phyloP scores from a whole-genome alignment of 2,797 vertebrate genomes.

The Molothrus ater region DNA sequence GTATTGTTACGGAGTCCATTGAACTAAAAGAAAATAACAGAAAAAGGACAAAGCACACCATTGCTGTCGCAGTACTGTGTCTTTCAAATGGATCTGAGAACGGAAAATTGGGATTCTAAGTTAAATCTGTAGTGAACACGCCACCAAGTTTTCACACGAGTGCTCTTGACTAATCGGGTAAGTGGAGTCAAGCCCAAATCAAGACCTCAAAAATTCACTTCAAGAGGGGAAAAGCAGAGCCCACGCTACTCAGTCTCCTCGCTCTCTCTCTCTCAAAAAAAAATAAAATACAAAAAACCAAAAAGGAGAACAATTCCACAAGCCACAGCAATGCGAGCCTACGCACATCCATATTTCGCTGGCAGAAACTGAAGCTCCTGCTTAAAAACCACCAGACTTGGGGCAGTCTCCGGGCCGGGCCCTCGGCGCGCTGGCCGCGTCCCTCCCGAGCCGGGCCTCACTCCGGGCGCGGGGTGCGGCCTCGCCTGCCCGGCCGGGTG shows the following conservation, averaged over 20 bases:
- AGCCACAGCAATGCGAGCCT: not conserved
- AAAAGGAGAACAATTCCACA: not conserved
- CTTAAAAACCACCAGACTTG: not conserved
- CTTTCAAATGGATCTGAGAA: not conserved
- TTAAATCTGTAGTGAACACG: not conserved
- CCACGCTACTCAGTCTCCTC: not conserved
- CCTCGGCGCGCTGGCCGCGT: not conserved
- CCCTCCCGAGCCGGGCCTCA: not conserved
- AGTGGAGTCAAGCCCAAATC: not conserved
- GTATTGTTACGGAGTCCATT: not conserved
- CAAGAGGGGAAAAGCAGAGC: not conserved
- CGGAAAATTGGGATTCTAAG: not conserved
- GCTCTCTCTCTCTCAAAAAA: not conserved
- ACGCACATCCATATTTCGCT: not conserved
- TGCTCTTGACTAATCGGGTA: not conserved
- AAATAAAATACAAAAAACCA: not conserved
- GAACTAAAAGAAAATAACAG: not conserved
- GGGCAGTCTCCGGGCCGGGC: not conserved
- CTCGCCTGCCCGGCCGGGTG: not conserved
- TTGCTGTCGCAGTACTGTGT: not conserved
- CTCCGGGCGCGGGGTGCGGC: not conserved
- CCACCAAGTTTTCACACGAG: not conserved
- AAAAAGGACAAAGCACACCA: not conserved
- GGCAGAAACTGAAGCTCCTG: not conserved
- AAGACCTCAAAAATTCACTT: slow-evolving; percentile 7